Evolutionary conservation across 2,888 invertebrate species (phyloP), one percentile per base, ranked within the genome.

Genomic region (Choristoneura rosaceana): DNA sequence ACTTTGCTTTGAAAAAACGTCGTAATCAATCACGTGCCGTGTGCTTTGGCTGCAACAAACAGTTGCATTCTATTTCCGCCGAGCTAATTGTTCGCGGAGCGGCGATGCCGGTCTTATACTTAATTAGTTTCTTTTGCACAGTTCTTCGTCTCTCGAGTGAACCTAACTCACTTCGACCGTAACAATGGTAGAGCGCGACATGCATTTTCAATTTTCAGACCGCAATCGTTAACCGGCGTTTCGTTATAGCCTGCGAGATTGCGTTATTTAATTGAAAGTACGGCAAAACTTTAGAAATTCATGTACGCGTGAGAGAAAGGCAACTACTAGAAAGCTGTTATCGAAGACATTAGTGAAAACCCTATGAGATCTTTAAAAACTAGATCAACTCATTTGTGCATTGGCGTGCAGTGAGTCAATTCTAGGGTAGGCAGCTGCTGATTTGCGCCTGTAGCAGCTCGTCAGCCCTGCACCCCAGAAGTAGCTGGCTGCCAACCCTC

Each of bases 121-220:
- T 64, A 60, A 65, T 70, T 70, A 70, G 59, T 70, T 65, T 65
- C 65, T 64, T 62, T 7, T 33, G 58, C n/a, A 8, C 38, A 5
- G 63, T 63, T 8, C 33, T 7, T 17, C 8, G 50, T 7, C 9
- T 38, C 38, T 41, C 65, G 55, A 50, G 65, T 10, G 33, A 47
- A 25, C 10, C 47, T 15, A 47, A 25, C 38, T 59, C 61, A 34
- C 33, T 62, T 43, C 17, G 25, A 41, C 61, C 15, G 52, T 14
- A 34, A 55, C 45, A 45, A 60, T 60, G 60, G 68, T 34, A 55
- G 58, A 12, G 34, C 52, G 52, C 33, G 17, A 38, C 34, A 47
- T 63, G 43, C 69, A 45, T 34, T 58, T 70, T 34, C 47, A 60
- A 68, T 60, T 67, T 25, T 64, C 50, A 34, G 34, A 17, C 33